Base-by-base conservation (phyloP, 2,888 invertebrate species). In the Cecidostiba fungosa region DNA sequence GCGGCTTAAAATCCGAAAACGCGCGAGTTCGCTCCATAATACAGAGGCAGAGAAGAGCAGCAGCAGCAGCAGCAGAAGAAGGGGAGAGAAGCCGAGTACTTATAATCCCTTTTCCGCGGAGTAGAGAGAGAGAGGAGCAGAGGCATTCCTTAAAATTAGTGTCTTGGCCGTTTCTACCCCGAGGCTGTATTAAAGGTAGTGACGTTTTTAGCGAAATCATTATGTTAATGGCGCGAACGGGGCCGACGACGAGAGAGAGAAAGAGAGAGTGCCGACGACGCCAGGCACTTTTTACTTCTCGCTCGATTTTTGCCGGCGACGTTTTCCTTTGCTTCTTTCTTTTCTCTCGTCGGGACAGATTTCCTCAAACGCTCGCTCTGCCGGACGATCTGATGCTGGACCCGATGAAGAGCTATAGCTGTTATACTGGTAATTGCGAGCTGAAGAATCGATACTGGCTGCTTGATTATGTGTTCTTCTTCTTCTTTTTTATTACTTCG, bases 141-240 rank as follows among this genome's bases (percentile, higher is more conserved):
- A 77, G 77, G 77, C 76, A 77, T 82, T 85, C 84, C 86, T 84
- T 85, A 84, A 86, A 86, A 86, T 86, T 86, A 86, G 86, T 86
- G 86, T 86, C 86, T 84, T 84, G 86, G 86, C 81, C 84, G 73
- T 50, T 62, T 77, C 81, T 78, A n/a, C 82, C 76, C 43, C 69
- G 50, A 26, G 74, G 69, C 74, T 73, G 74, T 70, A 32, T 73
- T 80, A 83, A 77, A 80, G 82, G 79, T 77, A 83, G 83, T 82
- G 86, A 85, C 86, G 85, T 86, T 86, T 82, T 85, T 86, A 86
- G 85, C 82, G 82, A 82, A 86, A 86, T 86, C 86, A 86, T 86
- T 86, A 86, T 85, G 86, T 85, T 86, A 85, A 86, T 86, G 86
- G 86, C 78, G 82, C 66, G 78, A 78, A 77, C 81, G 85, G 54